These are phyloP conservation scores for Ochotona curzoniae DNA, from an alignment of 2,113 vertebrate genomes.

Conservation along the genomic window DNA sequence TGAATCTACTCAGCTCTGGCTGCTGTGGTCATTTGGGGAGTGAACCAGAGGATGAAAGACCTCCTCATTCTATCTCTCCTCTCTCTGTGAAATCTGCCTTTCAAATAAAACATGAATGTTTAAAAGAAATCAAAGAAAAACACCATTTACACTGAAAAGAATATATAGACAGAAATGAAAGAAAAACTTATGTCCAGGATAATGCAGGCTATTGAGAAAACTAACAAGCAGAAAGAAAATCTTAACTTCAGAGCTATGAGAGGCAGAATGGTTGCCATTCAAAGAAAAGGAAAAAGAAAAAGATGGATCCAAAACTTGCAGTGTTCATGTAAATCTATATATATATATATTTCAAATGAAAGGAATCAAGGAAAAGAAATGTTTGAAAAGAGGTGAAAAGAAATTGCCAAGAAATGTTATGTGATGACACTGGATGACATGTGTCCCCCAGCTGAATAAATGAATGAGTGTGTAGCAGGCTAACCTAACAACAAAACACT, in stretches of 20 bases:
- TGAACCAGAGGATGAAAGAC: no score
- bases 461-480: not conserved
- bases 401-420: not conserved
- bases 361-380: not conserved
- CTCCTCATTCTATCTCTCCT: no score
- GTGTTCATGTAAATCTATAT: not conserved
- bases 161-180: not conserved
- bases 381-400: not conserved
- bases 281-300: not conserved
- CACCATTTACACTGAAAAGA: not conserved
- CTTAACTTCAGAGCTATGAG: not conserved
- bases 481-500: not conserved
- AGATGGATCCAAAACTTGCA: not conserved
- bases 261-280: not conserved
- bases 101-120: no score
- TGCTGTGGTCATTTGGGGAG: no score
- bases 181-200: not conserved
- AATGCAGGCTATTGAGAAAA: not conserved
- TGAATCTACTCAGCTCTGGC: no score
- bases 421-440: not conserved
- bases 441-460: not conserved
- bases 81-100: no score
- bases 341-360: not conserved
- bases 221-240: no score
- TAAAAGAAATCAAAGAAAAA: not conserved